Percentiles rank a stretch among this genome's conserved stretches.
These are phyloP conservation scores for Panthera uncia DNA, from an alignment of 2,113 vertebrate genomes.

Conservation along the genomic window DNA sequence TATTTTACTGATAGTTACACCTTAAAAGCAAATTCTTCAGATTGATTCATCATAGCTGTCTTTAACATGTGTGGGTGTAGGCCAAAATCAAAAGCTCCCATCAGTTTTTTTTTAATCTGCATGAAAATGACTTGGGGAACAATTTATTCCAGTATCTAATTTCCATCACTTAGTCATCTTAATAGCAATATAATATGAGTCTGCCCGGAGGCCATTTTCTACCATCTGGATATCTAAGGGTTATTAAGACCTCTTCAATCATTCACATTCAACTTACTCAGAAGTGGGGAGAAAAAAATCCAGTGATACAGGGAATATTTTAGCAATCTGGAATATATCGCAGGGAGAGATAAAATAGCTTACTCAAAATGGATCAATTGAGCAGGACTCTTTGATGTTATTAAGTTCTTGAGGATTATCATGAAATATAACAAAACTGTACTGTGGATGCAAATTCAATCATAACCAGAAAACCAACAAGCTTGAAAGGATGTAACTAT, in stretches of 20 bases:
- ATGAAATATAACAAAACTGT: not conserved
- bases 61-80: not conserved
- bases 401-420: not conserved
- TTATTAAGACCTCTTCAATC: conserved; percentile 45
- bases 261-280: conserved; percentile 56
- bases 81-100: conserved; percentile 57
- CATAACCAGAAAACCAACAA: not conserved
- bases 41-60: not conserved
- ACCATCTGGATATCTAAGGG: conserved; percentile 47
- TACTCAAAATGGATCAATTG: conserved; percentile 25
- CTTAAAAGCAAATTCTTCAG: not conserved
- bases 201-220: conserved; percentile 39
- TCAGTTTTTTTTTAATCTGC: not conserved
- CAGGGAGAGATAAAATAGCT: not conserved
- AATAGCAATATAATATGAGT: conserved; percentile 39
- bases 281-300: not conserved
- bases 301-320: not conserved
- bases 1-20: not conserved
- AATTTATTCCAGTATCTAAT: conserved; percentile 37
- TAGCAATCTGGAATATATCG: not conserved
- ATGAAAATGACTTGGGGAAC: conserved; percentile 7
- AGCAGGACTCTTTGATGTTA: not conserved
- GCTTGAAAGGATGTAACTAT: not conserved
- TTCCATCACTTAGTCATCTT: conserved; percentile 62
- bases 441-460: not conserved